Evolutionary conservation across 2,888 invertebrate genomes (phyloP).

Genomic region (Pollenia griseotomentosa): DNA sequence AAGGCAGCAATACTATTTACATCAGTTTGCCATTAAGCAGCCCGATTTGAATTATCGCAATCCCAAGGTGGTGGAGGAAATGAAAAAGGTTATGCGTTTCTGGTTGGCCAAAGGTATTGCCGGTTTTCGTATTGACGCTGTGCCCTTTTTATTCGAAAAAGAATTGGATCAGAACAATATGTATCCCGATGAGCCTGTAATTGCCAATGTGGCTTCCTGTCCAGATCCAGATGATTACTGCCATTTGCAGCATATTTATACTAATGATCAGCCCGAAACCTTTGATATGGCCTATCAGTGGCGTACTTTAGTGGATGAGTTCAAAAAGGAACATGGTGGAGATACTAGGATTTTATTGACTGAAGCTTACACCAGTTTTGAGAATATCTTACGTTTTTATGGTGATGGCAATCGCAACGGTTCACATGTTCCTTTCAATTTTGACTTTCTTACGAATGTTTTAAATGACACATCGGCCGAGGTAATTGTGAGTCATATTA

Average conservation of each 20-base stretch:
- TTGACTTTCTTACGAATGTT: slow-evolving; percentile 86
- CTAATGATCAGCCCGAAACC: slow-evolving; percentile 86
- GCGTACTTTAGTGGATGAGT: slow-evolving; percentile 86
- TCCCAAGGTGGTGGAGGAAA: slow-evolving; percentile 84
- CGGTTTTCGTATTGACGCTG: slow-evolving; percentile 90
- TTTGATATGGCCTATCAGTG: slow-evolving; percentile 87
- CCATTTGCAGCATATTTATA: slow-evolving; percentile 86
- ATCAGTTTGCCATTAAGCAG: slow-evolving; percentile 87
- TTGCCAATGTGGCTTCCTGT: slow-evolving; percentile 82
- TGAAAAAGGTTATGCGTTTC: slow-evolving; percentile 88
- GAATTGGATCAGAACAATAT: slow-evolving; percentile 79
- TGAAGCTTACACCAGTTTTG: slow-evolving; percentile 87
- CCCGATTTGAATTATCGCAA: slow-evolving; percentile 89
- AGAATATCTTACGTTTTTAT: slow-evolving; percentile 87
- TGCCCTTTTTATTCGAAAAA: slow-evolving; percentile 84
- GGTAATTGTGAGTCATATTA: slow-evolving; percentile 84
- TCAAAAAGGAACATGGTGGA: slow-evolving; percentile 81
- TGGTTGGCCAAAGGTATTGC: slow-evolving; percentile 93
- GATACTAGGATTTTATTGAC: slow-evolving; percentile 86
- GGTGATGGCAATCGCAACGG: slow-evolving; percentile 84
- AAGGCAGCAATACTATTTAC: slow-evolving; percentile 87
- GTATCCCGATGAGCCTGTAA: slow-evolving; percentile 85
- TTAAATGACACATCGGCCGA: slow-evolving; percentile 79
- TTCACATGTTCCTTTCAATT: slow-evolving; percentile 88
- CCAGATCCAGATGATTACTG: slow-evolving; percentile 85